These are phyloP conservation scores for Lagria hirta DNA, from an alignment of 2,888 invertebrate genomes.

Conservation along the genomic window DNA sequence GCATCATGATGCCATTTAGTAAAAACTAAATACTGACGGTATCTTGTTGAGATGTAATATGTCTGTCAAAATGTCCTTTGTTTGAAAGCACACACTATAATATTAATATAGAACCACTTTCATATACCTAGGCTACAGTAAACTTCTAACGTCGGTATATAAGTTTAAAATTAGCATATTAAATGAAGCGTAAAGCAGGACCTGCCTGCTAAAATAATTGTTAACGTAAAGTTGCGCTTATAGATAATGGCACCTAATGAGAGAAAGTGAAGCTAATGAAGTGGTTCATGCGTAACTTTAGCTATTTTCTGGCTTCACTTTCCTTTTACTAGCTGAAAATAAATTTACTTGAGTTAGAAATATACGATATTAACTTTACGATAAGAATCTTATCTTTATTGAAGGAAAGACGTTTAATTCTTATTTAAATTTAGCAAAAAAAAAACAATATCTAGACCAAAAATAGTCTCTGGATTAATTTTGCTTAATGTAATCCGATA, in stretches of 20 bases:
- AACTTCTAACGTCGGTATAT: slow-evolving; percentile 5
- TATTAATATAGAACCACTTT: slow-evolving; percentile 10
- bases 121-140: slow-evolving; percentile 2
- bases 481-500: too few relatives aligned
- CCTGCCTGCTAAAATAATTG: slow-evolving; percentile 15
- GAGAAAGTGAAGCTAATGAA: slow-evolving; percentile 30
- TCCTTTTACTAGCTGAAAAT: slow-evolving; percentile 23
- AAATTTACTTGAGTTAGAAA: slow-evolving; percentile 25
- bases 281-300: slow-evolving; percentile 27
- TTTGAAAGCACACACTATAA: slow-evolving; percentile 21
- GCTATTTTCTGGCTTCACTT: slow-evolving; percentile 23
- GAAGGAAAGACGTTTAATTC: too few relatives aligned
- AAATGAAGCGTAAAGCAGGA: slow-evolving; percentile 20
- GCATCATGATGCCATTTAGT: too few relatives aligned
- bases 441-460: too few relatives aligned
- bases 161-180: slow-evolving; percentile 23
- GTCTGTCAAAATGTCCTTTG: slow-evolving; percentile 17
- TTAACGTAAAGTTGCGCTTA: slow-evolving; percentile 13
- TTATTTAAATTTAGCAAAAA: too few relatives aligned
- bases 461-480: too few relatives aligned
- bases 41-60: slow-evolving; percentile 10
- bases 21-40: too few relatives aligned
- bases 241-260: slow-evolving; percentile 25
- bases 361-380: slow-evolving; percentile 29
- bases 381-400: too few relatives aligned